Conservation (phyloP, 2,888 invertebrate genomes). For the Sepioteuthis lessoniana region DNA sequence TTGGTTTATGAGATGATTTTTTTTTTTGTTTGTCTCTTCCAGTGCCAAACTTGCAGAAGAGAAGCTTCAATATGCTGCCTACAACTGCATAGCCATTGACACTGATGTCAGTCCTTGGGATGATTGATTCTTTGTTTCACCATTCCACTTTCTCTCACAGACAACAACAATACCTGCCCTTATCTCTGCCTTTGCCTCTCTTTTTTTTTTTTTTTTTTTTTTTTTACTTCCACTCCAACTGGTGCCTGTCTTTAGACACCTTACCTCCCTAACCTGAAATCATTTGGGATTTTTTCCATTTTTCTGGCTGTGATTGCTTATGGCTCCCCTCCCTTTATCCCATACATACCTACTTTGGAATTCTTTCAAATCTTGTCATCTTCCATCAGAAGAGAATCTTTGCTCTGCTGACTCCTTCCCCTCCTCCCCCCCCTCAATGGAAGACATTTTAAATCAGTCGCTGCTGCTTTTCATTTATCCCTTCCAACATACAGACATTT, state of each 20-base stretch:
- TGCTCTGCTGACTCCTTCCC: not conserved
- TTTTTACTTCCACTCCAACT: not conserved
- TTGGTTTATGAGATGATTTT: not conserved
- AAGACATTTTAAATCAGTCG: not conserved
- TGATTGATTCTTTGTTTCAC: conserved; percentile 54
- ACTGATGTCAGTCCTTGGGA: conserved; percentile 73
- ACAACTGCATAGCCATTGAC: conserved; percentile 75
- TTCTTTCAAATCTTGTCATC: not conserved
- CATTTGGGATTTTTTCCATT: not conserved
- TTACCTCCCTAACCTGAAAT: not conserved
- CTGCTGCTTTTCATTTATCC: too few species aligned
- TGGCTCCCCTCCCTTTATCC: not conserved
- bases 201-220: not conserved
- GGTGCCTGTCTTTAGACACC: not conserved
- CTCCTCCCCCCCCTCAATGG: not conserved
- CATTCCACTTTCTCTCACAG: not conserved
- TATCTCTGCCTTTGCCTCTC: not conserved
- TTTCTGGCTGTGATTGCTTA: conserved; percentile 15
- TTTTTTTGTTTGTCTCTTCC: not conserved
- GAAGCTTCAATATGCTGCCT: conserved; percentile 74
- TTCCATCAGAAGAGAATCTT: not conserved
- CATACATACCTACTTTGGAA: not conserved
- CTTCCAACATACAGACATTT: not conserved
- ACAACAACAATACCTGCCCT: not conserved
- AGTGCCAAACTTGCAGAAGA: conserved; percentile 74